A percentile compares a stretch with the other conserved stretches of the same genome.
Conservation (phyloP, 2,888 invertebrate genomes). For the Cryptus armator region DNA sequence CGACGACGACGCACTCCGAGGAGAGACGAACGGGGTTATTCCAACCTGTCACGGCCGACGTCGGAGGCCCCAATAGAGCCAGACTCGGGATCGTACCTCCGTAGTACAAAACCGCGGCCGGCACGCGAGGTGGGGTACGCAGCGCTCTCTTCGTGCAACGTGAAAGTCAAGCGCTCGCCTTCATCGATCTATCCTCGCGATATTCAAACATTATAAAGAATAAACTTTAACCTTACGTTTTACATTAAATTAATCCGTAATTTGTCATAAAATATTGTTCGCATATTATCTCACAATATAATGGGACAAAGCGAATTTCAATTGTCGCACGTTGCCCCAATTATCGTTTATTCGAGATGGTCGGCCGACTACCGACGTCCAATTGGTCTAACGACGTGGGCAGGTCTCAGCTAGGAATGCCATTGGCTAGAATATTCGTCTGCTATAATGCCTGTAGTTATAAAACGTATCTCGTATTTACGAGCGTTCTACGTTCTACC, state of each 20-base stretch:
- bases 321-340: constrained; percentile 71
- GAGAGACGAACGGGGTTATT: constrained; percentile 66
- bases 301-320: constrained; percentile 71
- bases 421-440: constrained; percentile 68
- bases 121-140: constrained; percentile 72
- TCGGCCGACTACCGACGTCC: background rate
- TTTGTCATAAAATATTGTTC: constrained; percentile 38
- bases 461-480: background rate
- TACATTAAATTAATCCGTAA: constrained; percentile 12
- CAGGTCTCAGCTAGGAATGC: constrained; percentile 61
- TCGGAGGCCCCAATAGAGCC: constrained; percentile 76
- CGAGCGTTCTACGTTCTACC: background rate
- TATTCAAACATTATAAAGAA: constrained; percentile 24
- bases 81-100: constrained; percentile 55
- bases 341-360: constrained; percentile 46
- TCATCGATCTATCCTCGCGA: constrained; percentile 15
- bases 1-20: constrained; percentile 64
- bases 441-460: constrained; percentile 3
- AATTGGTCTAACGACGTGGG: constrained; percentile 73
- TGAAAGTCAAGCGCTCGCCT: constrained; percentile 70
- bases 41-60: constrained; percentile 77
- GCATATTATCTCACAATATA: constrained; percentile 40
- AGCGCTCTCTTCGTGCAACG: constrained; percentile 41
- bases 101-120: constrained; percentile 69
- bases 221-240: background rate